A percentile compares a stretch with the other conserved stretches of the same genome.
These are phyloP conservation scores for Cephus runcator DNA, from an alignment of 2,888 invertebrate genomes.

Conservation along the genomic window DNA sequence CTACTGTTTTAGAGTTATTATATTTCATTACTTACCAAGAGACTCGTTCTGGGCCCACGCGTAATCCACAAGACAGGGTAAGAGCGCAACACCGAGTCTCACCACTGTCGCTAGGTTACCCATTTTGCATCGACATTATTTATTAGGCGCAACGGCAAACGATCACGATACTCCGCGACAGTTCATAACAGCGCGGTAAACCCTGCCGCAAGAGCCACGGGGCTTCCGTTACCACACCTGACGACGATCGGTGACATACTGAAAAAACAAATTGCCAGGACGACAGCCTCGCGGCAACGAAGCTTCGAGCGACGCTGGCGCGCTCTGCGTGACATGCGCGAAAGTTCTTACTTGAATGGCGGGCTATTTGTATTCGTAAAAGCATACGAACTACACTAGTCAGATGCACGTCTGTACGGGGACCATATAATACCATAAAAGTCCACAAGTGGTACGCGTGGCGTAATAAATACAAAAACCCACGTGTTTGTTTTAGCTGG, in stretches of 20 bases:
- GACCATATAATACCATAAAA: background rate
- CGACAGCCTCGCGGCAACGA: background rate
- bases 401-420: background rate
- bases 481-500: background rate
- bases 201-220: constrained; percentile 6
- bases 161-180: constrained; percentile 30
- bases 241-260: constrained; percentile 43
- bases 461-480: background rate
- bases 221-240: constrained; percentile 20
- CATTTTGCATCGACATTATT: constrained; percentile 56
- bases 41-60: constrained; percentile 46
- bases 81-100: constrained; percentile 53
- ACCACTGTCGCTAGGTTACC: constrained; percentile 58
- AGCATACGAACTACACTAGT: too few relatives aligned
- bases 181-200: constrained; percentile 14
- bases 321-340: background rate
- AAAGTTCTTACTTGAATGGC: background rate
- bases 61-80: constrained; percentile 59
- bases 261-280: constrained; percentile 15
- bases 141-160: constrained; percentile 20
- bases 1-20: background rate
- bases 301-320: background rate
- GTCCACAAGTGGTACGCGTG: background rate
- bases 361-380: background rate
- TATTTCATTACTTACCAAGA: constrained; percentile 34